Evolutionary conservation across 2,888 invertebrate genomes (phyloP), one percentile per base, ranked within the genome.

Genomic region (Stenchaetothrips biformis): DNA sequence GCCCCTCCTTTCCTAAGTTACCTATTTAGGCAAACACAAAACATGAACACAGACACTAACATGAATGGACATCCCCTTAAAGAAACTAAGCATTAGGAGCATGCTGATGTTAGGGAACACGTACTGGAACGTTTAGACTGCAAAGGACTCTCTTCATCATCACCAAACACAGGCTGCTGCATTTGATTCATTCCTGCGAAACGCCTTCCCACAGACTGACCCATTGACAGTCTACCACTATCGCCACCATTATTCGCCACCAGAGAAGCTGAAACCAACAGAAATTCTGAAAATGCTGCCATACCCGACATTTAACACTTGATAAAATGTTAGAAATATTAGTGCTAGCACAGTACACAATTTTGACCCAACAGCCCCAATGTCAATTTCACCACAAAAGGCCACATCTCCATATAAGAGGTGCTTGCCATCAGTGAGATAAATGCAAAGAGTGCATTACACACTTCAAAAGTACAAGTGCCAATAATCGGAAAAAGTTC

Each of bases 81-180:
- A 74, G 27, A 81, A 47, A n/a, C 62, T 25, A 78, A 79, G 79
- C 21, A 21, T 74, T 74, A 74, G 67, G 25, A n/a, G 79, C 80
- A 78, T 81, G 78, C 48, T 80, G 80, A 90, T 94, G 67, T 74
- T 74, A 74, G 67, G 11, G 21, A 21, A 74, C 67, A 74, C 94
- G 88, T 94, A 94, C 94, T 94, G 88, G 94, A 93, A 90, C 93
- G 89, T 88, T 94, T 94, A 85, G 92, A 92, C 88, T 93, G 93
- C 85, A 95, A 92, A 85, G 94, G 94, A 86, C 94, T 94, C 88
- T 94, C 92, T 90, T 95, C 95, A 85, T 93, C 89, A 85, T 89
- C 89, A 85, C 89, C 88, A 85, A 74, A 74, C 25, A 74, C 67
- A 74, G 67, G 67, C 67, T 74, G 84, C 86, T 87, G 90, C 86